Conservation (phyloP, 2,797 vertebrate genomes). For the Etheostoma perlongum region DNA sequence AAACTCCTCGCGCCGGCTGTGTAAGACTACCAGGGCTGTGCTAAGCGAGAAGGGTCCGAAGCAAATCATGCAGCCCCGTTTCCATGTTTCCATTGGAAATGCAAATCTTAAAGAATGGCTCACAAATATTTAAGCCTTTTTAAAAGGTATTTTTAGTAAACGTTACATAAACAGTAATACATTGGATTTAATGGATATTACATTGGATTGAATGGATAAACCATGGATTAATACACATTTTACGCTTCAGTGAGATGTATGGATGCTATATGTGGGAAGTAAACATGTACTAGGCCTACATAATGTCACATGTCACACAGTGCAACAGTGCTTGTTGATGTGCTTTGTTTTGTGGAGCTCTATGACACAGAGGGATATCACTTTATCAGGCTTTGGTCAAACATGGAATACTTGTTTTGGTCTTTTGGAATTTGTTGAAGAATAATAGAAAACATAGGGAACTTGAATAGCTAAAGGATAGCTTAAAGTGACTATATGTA, state of each 20-base stretch:
- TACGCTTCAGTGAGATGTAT: not conserved
- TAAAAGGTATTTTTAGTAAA: not conserved
- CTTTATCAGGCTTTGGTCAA: not conserved
- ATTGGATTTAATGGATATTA: no score
- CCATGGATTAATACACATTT: not conserved
- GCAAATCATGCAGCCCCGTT: not conserved
- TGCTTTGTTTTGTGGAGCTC: not conserved
- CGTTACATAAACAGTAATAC: rapidly evolving
- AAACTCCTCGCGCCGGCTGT: conserved; percentile 22
- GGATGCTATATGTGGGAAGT: not conserved
- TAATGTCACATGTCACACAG: not conserved
- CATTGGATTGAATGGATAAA: no score
- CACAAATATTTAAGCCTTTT: no score
- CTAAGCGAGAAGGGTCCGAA: conserved; percentile 4
- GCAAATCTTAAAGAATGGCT: not conserved
- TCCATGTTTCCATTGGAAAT: not conserved
- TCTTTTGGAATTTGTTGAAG: no score
- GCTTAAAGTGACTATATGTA: no score
- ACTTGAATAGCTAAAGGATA: no score
- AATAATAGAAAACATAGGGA: no score
- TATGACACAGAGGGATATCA: not conserved
- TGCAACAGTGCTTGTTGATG: no score
- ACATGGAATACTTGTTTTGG: not conserved
- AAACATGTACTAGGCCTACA: no score
- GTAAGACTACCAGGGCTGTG: conserved; percentile 37